Evolutionary conservation across 2,888 invertebrate genomes (phyloP).

Genomic region (Clivina fossor): DNA sequence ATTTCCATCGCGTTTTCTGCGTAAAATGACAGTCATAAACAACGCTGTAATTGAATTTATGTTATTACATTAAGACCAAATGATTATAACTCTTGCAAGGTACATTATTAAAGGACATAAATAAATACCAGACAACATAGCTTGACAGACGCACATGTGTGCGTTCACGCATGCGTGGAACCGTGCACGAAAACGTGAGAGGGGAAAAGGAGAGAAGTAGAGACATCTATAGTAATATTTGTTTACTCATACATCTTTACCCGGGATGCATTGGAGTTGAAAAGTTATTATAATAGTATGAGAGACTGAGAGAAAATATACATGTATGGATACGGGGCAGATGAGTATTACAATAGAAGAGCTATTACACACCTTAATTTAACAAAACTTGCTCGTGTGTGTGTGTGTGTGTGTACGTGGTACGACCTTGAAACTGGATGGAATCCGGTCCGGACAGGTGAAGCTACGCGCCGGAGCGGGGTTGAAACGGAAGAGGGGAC

Average conservation of each 20-base stretch:
- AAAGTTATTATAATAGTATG: conserved; percentile 30
- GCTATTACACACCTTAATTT: conserved; percentile 46
- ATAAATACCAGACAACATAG: conserved; percentile 10
- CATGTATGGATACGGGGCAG: conserved; percentile 9
- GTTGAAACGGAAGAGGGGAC: conserved; percentile 22
- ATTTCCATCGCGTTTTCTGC: no score
- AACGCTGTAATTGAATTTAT: conserved; percentile 25
- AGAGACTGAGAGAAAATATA: conserved; percentile 30
- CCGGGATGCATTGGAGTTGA: conserved; percentile 11
- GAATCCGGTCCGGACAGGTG: conserved; percentile 52
- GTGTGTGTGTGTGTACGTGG: no score
- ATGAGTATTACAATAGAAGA: conserved; percentile 40
- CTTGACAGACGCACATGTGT: not conserved
- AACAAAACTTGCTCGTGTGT: no score
- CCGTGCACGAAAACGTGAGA: not conserved
- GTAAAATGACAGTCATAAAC: no score
- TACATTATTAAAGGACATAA: conserved; percentile 28
- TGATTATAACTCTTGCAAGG: conserved; percentile 19
- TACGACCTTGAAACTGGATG: conserved; percentile 49
- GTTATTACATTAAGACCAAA: conserved; percentile 21
- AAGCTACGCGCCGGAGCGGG: conserved; percentile 41
- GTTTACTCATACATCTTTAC: conserved; percentile 27
- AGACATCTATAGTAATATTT: conserved; percentile 13
- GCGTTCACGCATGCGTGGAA: conserved; percentile 2
- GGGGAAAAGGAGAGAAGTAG: not conserved